Base-by-base conservation (phyloP, 2,797 vertebrate genomes). In the Epinephelus coioides region DNA sequence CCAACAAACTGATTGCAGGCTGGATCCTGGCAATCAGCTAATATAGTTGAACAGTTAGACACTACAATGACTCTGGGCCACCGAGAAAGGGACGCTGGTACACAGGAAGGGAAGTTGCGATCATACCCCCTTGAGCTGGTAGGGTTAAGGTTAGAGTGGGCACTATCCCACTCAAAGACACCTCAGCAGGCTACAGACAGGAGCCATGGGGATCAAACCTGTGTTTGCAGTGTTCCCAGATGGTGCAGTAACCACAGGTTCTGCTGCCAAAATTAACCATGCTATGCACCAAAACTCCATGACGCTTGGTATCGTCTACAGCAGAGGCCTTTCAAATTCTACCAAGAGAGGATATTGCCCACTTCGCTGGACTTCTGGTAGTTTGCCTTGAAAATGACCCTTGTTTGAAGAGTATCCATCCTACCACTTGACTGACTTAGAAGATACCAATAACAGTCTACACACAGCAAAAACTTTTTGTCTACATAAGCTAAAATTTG, bases 11-110 rank as follows among this genome's bases (percentile, higher is more conserved):
- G 69, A 49, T 4, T 19, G 44, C 47, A 47, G 53, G 70, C 68
- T 67, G 76, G 73, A 78, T 75, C 57, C 70, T 70, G 44, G 43
- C 64, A n/a, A 18, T 54, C 61, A 51, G 30, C 59, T 17, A n/a
- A 47, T 38, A 15, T 7, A 47, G 19, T 8, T 17, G 44, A 51
- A 44, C 30, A 17, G 15, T 23, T 13, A 54, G 62, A 61, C 13
- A 17, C n/a, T 5, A 63, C 18, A 47, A 34, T 40, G 25, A 65
- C 56, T 57, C 14, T 49, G 27, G 64, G 27, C 49, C 55, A 30
- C 57, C 17, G 43, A 38, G 5, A 15, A 55, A 51, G 17, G 14
- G 14, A 21, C 54, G 23, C 25, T 64, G 40, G 27, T 21, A 43
- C 6, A 43, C n/a, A 53, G 7, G 27, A 49, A 27, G 12, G 38